Evolutionary conservation across 1,140 invertebrate species (phyloP).

Genomic region (Rhynchophorus ferrugineus): DNA sequence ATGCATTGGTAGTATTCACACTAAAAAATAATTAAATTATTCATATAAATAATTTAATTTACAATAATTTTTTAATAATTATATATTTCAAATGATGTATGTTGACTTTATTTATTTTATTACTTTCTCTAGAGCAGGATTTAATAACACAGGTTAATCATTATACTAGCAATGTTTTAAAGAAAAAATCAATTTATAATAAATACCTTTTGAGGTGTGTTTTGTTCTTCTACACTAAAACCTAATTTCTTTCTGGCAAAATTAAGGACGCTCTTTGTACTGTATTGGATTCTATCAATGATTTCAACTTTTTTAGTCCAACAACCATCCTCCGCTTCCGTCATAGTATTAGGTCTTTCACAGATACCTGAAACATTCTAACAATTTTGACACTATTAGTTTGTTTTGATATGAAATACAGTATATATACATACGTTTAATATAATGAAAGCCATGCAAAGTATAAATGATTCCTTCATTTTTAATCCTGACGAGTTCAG

Average conservation of each 20-base stretch:
- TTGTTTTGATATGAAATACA: too few species aligned
- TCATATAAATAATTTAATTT: neutral
- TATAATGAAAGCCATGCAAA: neutral
- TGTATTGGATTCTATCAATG: slow-evolving; percentile 24
- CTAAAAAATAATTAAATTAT: slow-evolving; percentile 26
- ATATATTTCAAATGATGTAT: too few species aligned
- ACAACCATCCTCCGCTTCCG: slow-evolving; percentile 26
- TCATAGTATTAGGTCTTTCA: slow-evolving; percentile 18
- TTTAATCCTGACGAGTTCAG: too few species aligned
- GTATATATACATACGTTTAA: neutral
- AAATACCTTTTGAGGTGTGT: slow-evolving; percentile 24
- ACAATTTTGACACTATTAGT: too few species aligned
- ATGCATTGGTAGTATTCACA: slow-evolving; percentile 35
- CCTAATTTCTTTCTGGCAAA: slow-evolving; percentile 32
- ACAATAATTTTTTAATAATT: too few species aligned
- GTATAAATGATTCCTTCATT: neutral
- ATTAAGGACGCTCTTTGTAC: slow-evolving; percentile 29
- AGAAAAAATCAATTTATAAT: neutral
- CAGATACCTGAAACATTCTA: slow-evolving; percentile 16
- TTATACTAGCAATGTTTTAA: neutral
- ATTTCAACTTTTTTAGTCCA: slow-evolving; percentile 26
- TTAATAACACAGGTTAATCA: neutral
- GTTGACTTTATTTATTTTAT: too few species aligned
- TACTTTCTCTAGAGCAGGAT: too few species aligned
- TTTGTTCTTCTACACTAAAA: slow-evolving; percentile 20